phyloP scores from a whole-genome alignment of 2,797 vertebrate genomes.

The Catamblyrhynchus diadema region DNA sequence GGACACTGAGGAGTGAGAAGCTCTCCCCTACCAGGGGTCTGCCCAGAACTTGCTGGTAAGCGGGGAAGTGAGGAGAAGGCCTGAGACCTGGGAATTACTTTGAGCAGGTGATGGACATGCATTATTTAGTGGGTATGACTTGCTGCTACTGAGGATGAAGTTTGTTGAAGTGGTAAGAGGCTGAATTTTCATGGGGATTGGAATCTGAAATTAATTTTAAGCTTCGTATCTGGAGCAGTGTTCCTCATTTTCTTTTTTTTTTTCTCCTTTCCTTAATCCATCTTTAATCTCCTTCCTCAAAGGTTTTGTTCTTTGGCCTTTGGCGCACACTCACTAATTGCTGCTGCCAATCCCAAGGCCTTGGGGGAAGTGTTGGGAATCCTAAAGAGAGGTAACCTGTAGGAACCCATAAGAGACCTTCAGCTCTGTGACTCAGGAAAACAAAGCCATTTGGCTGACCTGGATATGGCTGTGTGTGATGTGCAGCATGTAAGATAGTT shows the following conservation, averaged over 20 bases:
- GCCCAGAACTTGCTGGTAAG: not conserved
- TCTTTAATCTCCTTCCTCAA: slow-evolving; percentile 22
- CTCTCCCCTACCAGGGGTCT: not conserved
- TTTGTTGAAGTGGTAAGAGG: not conserved
- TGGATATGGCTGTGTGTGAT: not conserved
- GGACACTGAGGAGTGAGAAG: not conserved
- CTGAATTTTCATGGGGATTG: not conserved
- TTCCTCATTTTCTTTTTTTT: not conserved
- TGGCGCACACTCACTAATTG: not conserved
- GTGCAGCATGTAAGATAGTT: not conserved
- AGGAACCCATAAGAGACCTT: not conserved
- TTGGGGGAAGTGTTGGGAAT: not conserved
- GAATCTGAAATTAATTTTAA: not conserved
- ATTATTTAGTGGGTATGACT: not conserved
- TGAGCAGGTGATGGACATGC: not conserved
- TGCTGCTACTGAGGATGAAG: not conserved
- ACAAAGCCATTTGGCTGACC: not conserved
- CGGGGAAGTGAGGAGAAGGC: not conserved
- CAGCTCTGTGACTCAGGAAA: not conserved
- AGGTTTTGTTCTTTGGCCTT: slow-evolving; percentile 13
- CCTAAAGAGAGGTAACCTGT: not conserved
- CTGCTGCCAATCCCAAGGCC: not conserved
- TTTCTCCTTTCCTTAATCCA: not conserved
- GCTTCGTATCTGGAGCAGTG: not conserved
- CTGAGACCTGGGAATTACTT: not conserved